Evolutionary conservation across 1,140 invertebrate genomes (phyloP), one percentile per base, ranked within the genome.

Genomic region (Eumaeus atala): DNA sequence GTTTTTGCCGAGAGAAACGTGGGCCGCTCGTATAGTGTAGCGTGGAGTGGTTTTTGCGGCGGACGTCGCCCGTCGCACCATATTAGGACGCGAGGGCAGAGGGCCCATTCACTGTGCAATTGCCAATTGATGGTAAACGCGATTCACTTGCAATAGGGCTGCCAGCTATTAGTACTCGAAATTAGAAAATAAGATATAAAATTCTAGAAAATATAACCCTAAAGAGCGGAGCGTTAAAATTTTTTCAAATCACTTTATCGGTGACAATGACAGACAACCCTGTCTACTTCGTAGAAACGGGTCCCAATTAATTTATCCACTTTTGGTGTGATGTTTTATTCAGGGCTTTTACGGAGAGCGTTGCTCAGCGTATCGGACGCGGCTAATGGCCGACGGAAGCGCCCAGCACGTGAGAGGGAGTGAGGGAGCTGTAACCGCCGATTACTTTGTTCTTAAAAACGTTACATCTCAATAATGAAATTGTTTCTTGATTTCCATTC

Each of bases 261-360:
- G 35, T 11, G 47, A 34, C 50, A 49, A 37, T n/a, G 36, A 38
- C 36, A 54, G 54, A 38, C 51, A 54, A 50, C 54, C 50, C 58
- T 44, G 40, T 51, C 14, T 18, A 55, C 14, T 72, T 72, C 74
- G 53, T 57, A 65, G 74, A 73, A 76, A 59, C 64, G 54, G 60
- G 17, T 56, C 61, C 65, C 74, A 78, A 81, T 77, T 77, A 81
- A 72, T 73, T 67, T 74, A 62, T 67, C 73, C 72, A 65, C 59
- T 71, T 78, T 78, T 67, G 69, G 75, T 61, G 56, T 53, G 51
- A 75, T 77, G 66, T 70, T 77, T 75, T 67, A 81, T 81, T 74
- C 70, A 77, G 61, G 21, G 53, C 42, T 42, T 48, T 37, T 56
- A 33, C 9, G 48, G 12, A 34, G 16, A 28, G 21, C n/a, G n/a